phyloP scores from a whole-genome alignment of 2,888 invertebrate genomes.

The Automeris io region DNA sequence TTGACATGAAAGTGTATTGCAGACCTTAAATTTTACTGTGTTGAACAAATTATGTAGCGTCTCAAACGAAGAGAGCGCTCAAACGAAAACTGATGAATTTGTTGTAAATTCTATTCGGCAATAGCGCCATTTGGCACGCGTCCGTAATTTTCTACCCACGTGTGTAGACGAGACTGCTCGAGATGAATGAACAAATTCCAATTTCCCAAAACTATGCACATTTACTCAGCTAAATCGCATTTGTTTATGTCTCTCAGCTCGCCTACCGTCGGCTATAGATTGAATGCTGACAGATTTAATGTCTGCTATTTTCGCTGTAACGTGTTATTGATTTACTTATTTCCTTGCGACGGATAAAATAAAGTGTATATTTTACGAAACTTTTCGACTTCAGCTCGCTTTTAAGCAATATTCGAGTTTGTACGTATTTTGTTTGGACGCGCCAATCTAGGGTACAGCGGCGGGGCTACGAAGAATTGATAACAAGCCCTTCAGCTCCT shows the following conservation, averaged over 20 bases:
- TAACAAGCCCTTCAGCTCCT: too few species aligned
- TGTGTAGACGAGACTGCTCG: not conserved
- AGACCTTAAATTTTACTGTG: too few species aligned
- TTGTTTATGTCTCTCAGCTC: not conserved
- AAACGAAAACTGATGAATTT: not conserved
- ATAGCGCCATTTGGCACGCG: conserved; percentile 1
- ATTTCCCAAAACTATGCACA: conserved; percentile 4
- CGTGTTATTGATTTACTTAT: not conserved
- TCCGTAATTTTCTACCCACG: conserved; percentile 1
- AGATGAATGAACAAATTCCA: conserved; percentile 7
- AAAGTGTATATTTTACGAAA: not conserved
- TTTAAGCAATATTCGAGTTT: too few species aligned
- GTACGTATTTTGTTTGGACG: too few species aligned
- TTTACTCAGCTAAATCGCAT: not conserved
- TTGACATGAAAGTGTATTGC: too few species aligned
- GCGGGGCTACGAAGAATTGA: too few species aligned
- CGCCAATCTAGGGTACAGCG: too few species aligned
- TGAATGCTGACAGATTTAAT: conserved; percentile 3
- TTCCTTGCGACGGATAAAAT: not conserved
- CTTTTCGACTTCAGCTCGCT: too few species aligned
- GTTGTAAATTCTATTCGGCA: not conserved
- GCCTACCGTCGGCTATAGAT: not conserved
- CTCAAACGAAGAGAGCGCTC: not conserved
- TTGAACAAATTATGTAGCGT: conserved; percentile 3
- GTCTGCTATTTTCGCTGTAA: not conserved